Conservation (phyloP, 2,797 vertebrate genomes). For the Sorex maritimensis region DNA sequence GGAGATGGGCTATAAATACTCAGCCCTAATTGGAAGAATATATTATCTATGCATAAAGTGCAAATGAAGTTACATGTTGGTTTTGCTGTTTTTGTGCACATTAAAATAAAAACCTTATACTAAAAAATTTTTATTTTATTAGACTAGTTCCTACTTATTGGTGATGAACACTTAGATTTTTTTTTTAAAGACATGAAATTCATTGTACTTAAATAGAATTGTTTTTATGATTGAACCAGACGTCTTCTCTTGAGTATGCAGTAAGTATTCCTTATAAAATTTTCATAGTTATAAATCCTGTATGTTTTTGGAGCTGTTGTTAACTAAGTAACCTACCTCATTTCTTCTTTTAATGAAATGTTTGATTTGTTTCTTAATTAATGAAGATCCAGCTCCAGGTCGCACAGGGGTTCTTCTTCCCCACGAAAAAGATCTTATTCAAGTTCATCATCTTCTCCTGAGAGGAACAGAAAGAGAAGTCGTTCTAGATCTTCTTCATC, state of each 20-base stretch:
- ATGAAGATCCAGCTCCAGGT: slow-evolving; percentile 99
- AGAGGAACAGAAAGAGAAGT: slow-evolving; percentile 97
- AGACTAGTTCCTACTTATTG: slow-evolving; percentile 58
- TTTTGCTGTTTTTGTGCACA: slow-evolving; percentile 66
- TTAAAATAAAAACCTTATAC: slow-evolving; percentile 42
- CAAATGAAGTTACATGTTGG: slow-evolving; percentile 62
- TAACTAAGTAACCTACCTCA: slow-evolving; percentile 71
- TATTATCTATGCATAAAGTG: slow-evolving; percentile 63
- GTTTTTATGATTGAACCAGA: slow-evolving; percentile 79
- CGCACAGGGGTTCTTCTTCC: slow-evolving; percentile 97
- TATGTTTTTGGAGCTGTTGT: slow-evolving; percentile 75
- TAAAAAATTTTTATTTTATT: slow-evolving; percentile 29
- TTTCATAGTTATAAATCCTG: slow-evolving; percentile 71
- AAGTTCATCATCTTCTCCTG: slow-evolving; percentile 96
- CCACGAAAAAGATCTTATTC: slow-evolving; percentile 97
- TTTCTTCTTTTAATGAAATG: slow-evolving; percentile 91
- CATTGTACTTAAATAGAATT: slow-evolving; percentile 58
- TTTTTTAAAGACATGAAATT: slow-evolving; percentile 36
- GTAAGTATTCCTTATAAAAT: slow-evolving; percentile 89
- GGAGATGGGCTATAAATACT: slow-evolving; percentile 45
- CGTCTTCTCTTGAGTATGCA: slow-evolving; percentile 87
- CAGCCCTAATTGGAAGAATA: slow-evolving; percentile 17
- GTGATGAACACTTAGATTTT: slow-evolving; percentile 51
- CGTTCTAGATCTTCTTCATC: slow-evolving; percentile 98
- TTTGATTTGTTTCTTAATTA: slow-evolving; percentile 95